phyloP scores from a whole-genome alignment of 2,888 invertebrate genomes.

The Panopea generosa region DNA sequence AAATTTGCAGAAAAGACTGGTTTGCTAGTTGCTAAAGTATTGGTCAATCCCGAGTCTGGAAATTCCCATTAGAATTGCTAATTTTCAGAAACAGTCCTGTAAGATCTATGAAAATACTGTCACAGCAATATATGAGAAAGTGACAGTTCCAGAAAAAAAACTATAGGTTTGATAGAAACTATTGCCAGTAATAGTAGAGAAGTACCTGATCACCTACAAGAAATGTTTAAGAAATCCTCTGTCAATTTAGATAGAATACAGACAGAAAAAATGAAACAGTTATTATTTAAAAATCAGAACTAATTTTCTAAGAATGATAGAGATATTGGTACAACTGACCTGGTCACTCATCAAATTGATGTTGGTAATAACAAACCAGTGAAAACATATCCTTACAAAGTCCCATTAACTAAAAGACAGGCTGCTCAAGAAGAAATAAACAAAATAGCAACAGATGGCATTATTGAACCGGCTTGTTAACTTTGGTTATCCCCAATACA shows the following conservation, averaged over 20 bases:
- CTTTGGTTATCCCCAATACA: slow-evolving; percentile 60
- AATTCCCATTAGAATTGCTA: neutral
- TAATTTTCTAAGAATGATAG: slow-evolving; percentile 12
- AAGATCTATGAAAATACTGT: neutral
- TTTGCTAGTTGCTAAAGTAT: slow-evolving; percentile 14
- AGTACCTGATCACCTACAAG: slow-evolving; percentile 8
- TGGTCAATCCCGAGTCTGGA: slow-evolving; percentile 7
- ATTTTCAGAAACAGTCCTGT: neutral
- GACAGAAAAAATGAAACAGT: slow-evolving; percentile 7
- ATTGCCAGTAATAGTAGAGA: neutral
- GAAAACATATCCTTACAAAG: slow-evolving; percentile 19
- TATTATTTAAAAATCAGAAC: slow-evolving; percentile 4
- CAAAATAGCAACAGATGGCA: slow-evolving; percentile 30
- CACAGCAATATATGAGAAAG: neutral
- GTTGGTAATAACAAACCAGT: slow-evolving; percentile 24
- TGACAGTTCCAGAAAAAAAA: too few species aligned
- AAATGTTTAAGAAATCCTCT: slow-evolving; percentile 16
- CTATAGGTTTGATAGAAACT: neutral
- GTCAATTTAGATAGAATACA: neutral
- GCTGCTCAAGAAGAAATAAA: slow-evolving; percentile 36
- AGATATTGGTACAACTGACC: slow-evolving; percentile 17
- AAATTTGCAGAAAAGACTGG: slow-evolving; percentile 20
- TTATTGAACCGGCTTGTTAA: slow-evolving; percentile 34
- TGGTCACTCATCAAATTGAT: slow-evolving; percentile 30
- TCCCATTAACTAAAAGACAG: slow-evolving; percentile 24